These are phyloP conservation scores for Himalopsyche tibetana DNA, from an alignment of 2,888 invertebrate species.

Conservation along the genomic window DNA sequence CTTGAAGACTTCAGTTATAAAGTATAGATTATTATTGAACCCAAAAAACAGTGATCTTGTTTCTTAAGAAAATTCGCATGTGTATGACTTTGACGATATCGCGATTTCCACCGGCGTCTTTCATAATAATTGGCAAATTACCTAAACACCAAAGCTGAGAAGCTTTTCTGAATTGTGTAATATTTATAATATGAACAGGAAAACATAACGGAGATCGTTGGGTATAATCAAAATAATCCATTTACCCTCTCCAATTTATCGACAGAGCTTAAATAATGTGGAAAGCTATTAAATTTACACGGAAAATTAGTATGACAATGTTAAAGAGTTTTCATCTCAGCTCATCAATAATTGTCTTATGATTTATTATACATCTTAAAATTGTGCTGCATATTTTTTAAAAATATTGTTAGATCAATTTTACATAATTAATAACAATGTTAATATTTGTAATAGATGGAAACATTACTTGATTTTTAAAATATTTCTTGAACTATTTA, in stretches of 20 bases:
- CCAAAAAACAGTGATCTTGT: too few relatives aligned
- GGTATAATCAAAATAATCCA: conserved; percentile 2
- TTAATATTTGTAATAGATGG: too few relatives aligned
- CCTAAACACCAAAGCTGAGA: background rate
- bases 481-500: too few relatives aligned
- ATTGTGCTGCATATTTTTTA: too few relatives aligned
- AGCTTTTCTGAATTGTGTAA: background rate
- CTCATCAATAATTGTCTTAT: background rate
- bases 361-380: background rate
- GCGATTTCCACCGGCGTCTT: conserved; percentile 14
- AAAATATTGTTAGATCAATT: too few relatives aligned
- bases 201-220: background rate
- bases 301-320: background rate
- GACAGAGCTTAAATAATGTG: conserved; percentile 4
- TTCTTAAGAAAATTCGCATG: too few relatives aligned
- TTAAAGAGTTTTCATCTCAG: background rate
- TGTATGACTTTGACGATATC: background rate
- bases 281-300: conserved; percentile 8
- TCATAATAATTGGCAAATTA: conserved; percentile 26
- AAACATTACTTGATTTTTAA: too few relatives aligned
- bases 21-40: too few relatives aligned
- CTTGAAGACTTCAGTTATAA: too few relatives aligned
- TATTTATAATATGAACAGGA: conserved; percentile 20
- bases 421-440: too few relatives aligned
- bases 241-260: conserved; percentile 12